These are phyloP conservation scores for Chloromyia formosa DNA, from an alignment of 2,888 invertebrate genomes.

Conservation along the genomic window DNA sequence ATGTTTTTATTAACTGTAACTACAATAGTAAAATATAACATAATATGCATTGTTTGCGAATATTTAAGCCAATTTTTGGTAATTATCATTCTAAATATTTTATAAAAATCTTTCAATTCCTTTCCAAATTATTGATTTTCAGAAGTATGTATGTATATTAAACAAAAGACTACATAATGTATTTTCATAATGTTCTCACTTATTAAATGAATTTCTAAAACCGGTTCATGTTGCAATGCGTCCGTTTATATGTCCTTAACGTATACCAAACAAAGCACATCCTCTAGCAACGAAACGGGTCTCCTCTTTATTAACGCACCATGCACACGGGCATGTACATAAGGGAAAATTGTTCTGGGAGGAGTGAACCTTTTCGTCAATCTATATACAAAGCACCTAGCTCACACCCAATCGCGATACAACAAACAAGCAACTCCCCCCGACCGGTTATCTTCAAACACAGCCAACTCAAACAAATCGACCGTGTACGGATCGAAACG, in stretches of 20 bases:
- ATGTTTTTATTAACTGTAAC: too few relatives aligned
- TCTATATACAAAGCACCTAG: not conserved
- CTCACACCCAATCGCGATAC: slow-evolving; percentile 10
- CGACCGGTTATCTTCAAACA: not conserved
- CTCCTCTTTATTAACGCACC: not conserved
- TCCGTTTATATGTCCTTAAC: too few relatives aligned
- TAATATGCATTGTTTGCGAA: too few relatives aligned
- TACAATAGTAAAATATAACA: too few relatives aligned
- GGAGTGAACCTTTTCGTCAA: slow-evolving; percentile 1
- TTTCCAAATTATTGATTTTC: too few relatives aligned
- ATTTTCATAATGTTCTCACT: too few relatives aligned
- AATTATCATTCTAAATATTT: too few relatives aligned
- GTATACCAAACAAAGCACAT: not conserved
- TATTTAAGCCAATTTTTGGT: too few relatives aligned
- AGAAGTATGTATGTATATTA: too few relatives aligned
- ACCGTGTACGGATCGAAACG: slow-evolving; percentile 29
- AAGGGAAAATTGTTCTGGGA: slow-evolving; percentile 27
- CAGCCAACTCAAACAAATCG: not conserved
- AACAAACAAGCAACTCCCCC: not conserved
- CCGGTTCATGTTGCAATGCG: not conserved
- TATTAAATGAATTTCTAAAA: not conserved
- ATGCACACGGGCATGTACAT: slow-evolving; percentile 1
- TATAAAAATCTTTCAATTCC: too few relatives aligned
- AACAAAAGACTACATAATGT: too few relatives aligned
- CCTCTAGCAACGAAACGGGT: not conserved